phyloP scores from a whole-genome alignment of 2,888 invertebrate species.

The Linnaemya tessellans region DNA sequence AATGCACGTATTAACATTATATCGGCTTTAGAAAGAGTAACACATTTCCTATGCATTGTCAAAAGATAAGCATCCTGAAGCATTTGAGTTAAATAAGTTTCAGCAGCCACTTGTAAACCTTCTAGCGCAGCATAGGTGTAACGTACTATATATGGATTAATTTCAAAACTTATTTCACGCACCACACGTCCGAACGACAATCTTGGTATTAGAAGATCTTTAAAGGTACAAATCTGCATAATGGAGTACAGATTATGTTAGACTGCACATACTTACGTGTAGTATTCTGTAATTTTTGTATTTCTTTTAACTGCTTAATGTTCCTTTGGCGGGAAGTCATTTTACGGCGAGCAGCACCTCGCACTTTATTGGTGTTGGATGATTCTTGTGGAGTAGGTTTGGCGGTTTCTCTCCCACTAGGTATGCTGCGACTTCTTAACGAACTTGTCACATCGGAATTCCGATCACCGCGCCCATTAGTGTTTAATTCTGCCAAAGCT shows the following conservation, averaged over 20 bases:
- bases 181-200: slow-evolving; percentile 83
- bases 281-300: background rate
- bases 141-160: slow-evolving; percentile 62
- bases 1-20: slow-evolving; percentile 83
- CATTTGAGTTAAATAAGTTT: slow-evolving; percentile 80
- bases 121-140: slow-evolving; percentile 82
- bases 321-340: background rate
- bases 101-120: slow-evolving; percentile 84
- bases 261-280: slow-evolving; percentile 18
- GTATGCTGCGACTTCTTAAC: background rate
- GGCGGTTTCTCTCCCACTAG: background rate
- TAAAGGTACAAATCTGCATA: background rate
- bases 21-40: slow-evolving; percentile 81
- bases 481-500: too few species aligned
- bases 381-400: background rate
- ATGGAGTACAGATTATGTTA: background rate
- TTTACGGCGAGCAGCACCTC: slow-evolving; percentile 42
- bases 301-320: slow-evolving; percentile 8
- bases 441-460: too few species aligned
- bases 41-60: slow-evolving; percentile 24
- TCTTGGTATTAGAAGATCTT: slow-evolving; percentile 80
- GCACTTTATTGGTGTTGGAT: background rate
- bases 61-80: slow-evolving; percentile 15
- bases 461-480: too few species aligned
- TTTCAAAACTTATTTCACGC: slow-evolving; percentile 81